These are phyloP conservation scores for Agraylea sexmaculata DNA, from an alignment of 1,140 invertebrate genomes.

Conservation along the genomic window DNA sequence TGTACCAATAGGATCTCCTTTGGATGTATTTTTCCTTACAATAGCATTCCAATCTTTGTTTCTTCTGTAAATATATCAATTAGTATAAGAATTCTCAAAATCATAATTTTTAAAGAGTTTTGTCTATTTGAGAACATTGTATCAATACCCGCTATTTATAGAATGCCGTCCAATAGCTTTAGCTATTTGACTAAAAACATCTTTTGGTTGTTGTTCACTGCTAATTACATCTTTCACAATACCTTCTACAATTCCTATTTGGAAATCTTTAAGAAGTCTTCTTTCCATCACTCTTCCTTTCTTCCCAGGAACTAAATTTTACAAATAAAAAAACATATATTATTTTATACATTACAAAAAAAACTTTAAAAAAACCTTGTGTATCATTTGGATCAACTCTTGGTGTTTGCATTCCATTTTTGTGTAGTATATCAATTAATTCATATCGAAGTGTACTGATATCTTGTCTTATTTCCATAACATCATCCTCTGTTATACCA, in stretches of 20 bases:
- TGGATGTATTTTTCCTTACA: conserved; percentile 56
- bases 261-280: conserved; percentile 77
- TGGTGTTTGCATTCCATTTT: conserved; percentile 72
- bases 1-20: conserved; percentile 65
- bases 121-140: background rate
- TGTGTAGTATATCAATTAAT: conserved; percentile 73
- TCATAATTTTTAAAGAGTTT: background rate
- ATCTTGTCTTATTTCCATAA: conserved; percentile 92
- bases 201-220: conserved; percentile 53
- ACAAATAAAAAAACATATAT: background rate
- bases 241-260: conserved; percentile 75
- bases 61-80: conserved; percentile 31
- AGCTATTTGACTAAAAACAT: conserved; percentile 68
- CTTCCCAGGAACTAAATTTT: conserved; percentile 55
- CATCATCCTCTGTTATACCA: conserved; percentile 87
- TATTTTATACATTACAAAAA: background rate
- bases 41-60: conserved; percentile 78
- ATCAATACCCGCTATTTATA: conserved; percentile 38
- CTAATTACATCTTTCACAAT: conserved; percentile 61
- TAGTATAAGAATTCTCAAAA: background rate
- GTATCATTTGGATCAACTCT: conserved; percentile 49
- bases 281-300: conserved; percentile 76
- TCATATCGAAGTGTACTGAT: conserved; percentile 79
- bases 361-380: conserved; percentile 38
- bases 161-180: conserved; percentile 59